These are phyloP conservation scores for Thalassaphorura encarpata DNA, from an alignment of 1,140 invertebrate species.

Conservation along the genomic window DNA sequence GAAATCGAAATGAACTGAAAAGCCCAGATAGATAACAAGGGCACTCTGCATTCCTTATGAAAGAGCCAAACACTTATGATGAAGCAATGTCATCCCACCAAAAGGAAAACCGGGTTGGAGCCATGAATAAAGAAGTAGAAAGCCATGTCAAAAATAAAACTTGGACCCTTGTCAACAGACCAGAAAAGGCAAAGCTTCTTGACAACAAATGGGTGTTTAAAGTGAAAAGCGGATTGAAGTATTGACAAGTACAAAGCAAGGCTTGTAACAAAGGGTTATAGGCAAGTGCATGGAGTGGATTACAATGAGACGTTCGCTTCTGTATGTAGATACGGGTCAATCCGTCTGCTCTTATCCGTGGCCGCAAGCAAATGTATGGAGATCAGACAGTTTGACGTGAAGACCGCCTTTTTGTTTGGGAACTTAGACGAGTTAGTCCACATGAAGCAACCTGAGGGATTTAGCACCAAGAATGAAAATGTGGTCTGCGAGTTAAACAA, in stretches of 20 bases:
- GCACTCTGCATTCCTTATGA: too few species aligned
- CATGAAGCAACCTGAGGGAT: slow-evolving; percentile 32
- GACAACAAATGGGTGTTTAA: slow-evolving; percentile 38
- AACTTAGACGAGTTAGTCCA: slow-evolving; percentile 36
- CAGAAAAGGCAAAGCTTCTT: slow-evolving; percentile 35
- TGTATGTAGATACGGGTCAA: slow-evolving; percentile 35
- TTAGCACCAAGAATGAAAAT: not conserved
- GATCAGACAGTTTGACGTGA: slow-evolving; percentile 37
- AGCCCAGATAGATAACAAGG: too few species aligned
- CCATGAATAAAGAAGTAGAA: slow-evolving; percentile 28
- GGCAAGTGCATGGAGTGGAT: slow-evolving; percentile 37
- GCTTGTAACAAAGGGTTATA: slow-evolving; percentile 38
- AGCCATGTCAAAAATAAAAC: slow-evolving; percentile 28
- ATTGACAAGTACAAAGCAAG: slow-evolving; percentile 34
- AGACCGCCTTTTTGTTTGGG: slow-evolving; percentile 38
- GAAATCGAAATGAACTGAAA: too few species aligned
- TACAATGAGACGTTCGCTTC: slow-evolving; percentile 40
- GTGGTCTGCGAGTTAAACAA: slow-evolving; percentile 35
- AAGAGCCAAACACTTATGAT: slow-evolving; percentile 13
- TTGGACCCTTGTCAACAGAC: slow-evolving; percentile 35
- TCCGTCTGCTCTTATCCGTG: slow-evolving; percentile 32
- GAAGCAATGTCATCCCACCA: slow-evolving; percentile 21
- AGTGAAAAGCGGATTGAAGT: slow-evolving; percentile 32
- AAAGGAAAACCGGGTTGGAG: slow-evolving; percentile 16
- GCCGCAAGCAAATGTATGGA: slow-evolving; percentile 29